Conservation (phyloP, 2,888 invertebrate species). For the Polyommatus iphigenia region DNA sequence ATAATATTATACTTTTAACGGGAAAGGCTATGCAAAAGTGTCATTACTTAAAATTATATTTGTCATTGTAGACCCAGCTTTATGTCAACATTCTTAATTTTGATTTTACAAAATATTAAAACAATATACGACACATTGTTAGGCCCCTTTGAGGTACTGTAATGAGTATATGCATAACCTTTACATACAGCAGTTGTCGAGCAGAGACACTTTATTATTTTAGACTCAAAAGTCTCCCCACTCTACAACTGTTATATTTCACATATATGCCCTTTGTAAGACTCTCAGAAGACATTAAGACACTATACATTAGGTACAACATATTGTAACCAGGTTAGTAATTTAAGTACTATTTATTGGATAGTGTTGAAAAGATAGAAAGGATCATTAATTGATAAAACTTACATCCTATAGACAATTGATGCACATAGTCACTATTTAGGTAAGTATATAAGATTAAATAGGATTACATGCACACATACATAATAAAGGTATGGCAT, state of each 20-base stretch:
- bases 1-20: background rate
- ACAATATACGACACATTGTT: background rate
- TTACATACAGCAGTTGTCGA: background rate
- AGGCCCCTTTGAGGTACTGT: constrained; percentile 27
- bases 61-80: background rate
- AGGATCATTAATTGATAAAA: constrained; percentile 62
- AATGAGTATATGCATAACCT: constrained; percentile 33
- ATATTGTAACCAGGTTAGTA: constrained; percentile 12
- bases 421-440: constrained; percentile 40
- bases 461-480: constrained; percentile 39
- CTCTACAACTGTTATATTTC: background rate
- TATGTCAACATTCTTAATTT: background rate
- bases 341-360: constrained; percentile 31
- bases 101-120: background rate
- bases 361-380: constrained; percentile 54
- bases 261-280: constrained; percentile 19
- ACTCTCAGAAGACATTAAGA: constrained; percentile 21
- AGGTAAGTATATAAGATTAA: constrained; percentile 41
- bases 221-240: background rate
- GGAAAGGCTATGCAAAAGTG: constrained; percentile 1
- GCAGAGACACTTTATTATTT: background rate
- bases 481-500: constrained; percentile 32
- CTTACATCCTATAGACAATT: constrained; percentile 42
- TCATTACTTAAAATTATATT: background rate
- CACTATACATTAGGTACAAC: constrained; percentile 4